Base-by-base conservation (phyloP, 2,888 invertebrate genomes). In the Tenthredo livida region DNA sequence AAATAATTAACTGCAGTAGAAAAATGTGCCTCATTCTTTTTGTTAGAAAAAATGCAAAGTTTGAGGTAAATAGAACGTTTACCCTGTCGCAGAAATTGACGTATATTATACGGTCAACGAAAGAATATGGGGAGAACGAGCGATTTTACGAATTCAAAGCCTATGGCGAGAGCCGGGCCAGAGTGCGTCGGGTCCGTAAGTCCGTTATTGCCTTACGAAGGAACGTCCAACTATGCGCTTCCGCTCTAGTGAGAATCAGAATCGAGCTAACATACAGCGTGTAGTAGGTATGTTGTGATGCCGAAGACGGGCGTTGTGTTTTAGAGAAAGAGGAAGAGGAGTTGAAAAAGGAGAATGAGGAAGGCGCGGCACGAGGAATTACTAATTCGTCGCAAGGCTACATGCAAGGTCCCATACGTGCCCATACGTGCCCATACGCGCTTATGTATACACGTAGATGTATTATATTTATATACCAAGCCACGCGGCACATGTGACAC, bases 181-280 rank as follows among this genome's bases (percentile, higher is more conserved):
- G 86, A 86, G 47, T 37, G 65, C 21, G 88, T 88, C 89, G 87
- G 87, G 88, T 87, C 89, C 33, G 7, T 33, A 33, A 37, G 37
- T 37, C 37, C 90, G 89, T 90, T 90, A 89, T 88, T 89, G 87
- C 88, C 88, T 89, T 87, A 87, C 89, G 87, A 87, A 87, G 86
- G 87, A 86, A 89, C 89, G 88, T 85, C 87, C 85, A 89, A 87
- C 88, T 89, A 89, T 89, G 89, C 89, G 89, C 88, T 89, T 89
- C 89, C 89, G 89, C 87, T 88, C 89, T 89, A 89, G 88, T 88
- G 87, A 86, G 89, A 89, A 89, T 88, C 86, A 78, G 67, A 86
- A 72, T 61, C 84, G 70, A 75, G 67, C 84, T 75, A 77, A 77
- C 5, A 77, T 25, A 47, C 17, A 73, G 21, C 75, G 77, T n/a